Evolutionary conservation across 2,888 invertebrate genomes (phyloP), one percentile per base, ranked within the genome.

Genomic region (Nomada goodeniana): DNA sequence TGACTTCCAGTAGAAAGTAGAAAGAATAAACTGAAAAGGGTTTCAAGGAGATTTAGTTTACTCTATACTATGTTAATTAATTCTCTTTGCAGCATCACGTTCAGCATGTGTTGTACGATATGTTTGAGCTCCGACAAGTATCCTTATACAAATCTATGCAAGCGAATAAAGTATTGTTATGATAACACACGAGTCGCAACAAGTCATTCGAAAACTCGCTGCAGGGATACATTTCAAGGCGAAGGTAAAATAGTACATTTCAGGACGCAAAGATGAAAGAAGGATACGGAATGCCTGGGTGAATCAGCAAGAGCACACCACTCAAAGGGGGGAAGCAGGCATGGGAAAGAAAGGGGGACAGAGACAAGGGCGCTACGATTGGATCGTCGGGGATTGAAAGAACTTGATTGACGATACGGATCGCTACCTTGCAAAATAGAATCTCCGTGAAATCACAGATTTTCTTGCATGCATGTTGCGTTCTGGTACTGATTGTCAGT

Each of bases 321-420:
- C 55, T 50, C 26, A 15, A 3, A 18, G 52, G 26, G 36, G 29
- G 29, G 29, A 44, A 11, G 18, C 20, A 36, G 15, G 36, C 23
- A n/a, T 7, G 20, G 50, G 10, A 36, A 20, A 55, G 52, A 53
- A 61, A 55, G 15, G 42, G 55, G 57, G 71, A 29, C 9, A 60
- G 20, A 70, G 70, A 75, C 55, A 67, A 68, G 82, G 53, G 64
- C 11, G 67, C 36, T 76, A 59, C 76, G 83, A 82, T 76, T 73
- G 86, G 74, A 77, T 78, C 75, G 70, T 60, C 63, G 67, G 61
- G 79, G 50, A 77, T 70, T 83, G 88, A 86, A 80, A 84, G 71
- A 80, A 77, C 81, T 80, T 84, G 86, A 83, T 87, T 81, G 80
- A 67, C 72, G 83, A 84, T 80, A 80, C 85, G 80, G 79, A 84